Evolutionary conservation across 2,797 vertebrate species (phyloP).

Genomic region (Tinamus major): DNA sequence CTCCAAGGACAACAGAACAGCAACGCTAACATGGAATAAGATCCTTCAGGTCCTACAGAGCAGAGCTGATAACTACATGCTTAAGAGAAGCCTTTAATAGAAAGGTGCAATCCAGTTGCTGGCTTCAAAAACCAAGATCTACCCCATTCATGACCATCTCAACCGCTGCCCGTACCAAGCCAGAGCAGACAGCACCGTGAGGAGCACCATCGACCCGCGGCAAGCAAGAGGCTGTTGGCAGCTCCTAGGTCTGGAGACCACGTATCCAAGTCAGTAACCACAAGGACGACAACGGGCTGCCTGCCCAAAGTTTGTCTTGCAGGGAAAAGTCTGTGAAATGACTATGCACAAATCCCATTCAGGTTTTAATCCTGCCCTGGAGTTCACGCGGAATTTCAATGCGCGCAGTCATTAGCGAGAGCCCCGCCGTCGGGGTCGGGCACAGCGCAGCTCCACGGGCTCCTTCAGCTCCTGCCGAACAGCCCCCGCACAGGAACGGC

Average conservation of each 20-base stretch:
- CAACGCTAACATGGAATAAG: background rate
- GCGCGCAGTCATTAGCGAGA: background rate
- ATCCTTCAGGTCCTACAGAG: fast-evolving
- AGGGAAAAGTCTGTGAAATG: constrained; percentile 37
- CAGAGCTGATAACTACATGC: fast-evolving
- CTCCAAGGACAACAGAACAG: background rate
- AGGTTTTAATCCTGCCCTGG: constrained; percentile 28
- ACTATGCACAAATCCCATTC: constrained; percentile 49
- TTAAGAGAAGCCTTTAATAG: background rate
- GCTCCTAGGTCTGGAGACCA: constrained; percentile 1
- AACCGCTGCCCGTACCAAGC: fast-evolving
- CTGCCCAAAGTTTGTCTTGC: constrained; percentile 30
- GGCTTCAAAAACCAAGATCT: background rate
- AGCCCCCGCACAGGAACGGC: background rate
- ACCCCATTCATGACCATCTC: fast-evolving
- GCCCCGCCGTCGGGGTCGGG: background rate
- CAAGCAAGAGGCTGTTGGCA: background rate
- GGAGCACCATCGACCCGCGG: background rate
- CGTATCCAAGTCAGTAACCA: background rate
- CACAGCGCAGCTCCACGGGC: background rate
- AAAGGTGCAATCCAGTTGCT: background rate
- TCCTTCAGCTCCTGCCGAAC: background rate
- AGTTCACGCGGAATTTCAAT: constrained; percentile 1
- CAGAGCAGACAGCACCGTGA: background rate
- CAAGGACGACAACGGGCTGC: constrained; percentile 28